Conservation (phyloP, 2,888 invertebrate genomes). For the Oasisia sp. region DNA sequence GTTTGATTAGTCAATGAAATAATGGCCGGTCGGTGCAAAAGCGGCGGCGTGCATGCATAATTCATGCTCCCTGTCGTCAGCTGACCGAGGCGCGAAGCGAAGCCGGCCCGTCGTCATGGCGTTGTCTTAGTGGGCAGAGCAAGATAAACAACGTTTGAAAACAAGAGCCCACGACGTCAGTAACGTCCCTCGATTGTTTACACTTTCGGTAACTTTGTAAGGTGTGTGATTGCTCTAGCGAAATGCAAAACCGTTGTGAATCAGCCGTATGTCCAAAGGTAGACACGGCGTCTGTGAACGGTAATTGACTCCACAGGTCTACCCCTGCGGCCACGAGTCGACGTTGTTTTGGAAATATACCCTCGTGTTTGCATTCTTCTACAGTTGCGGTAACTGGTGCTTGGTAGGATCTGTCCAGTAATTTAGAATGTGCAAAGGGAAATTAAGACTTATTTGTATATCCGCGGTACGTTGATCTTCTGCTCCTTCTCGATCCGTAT, state of each 20-base stretch:
- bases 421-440: too few species aligned
- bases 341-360: neutral
- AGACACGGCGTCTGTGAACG: neutral
- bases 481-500: too few species aligned
- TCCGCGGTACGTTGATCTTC: too few species aligned
- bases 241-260: conserved; percentile 17
- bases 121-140: neutral
- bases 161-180: neutral
- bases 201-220: neutral
- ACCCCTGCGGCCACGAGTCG: neutral
- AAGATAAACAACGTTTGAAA: neutral
- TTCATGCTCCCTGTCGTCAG: conserved; percentile 13
- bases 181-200: neutral
- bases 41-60: conserved; percentile 4
- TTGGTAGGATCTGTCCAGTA: too few species aligned
- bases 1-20: conserved; percentile 17
- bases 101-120: neutral
- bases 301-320: neutral
- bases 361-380: too few species aligned
- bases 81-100: conserved; percentile 12
- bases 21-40: neutral
- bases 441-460: too few species aligned
- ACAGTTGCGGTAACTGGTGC: too few species aligned
- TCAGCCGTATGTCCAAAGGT: neutral
- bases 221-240: conserved; percentile 9